Percentiles rank a stretch among this genome's conserved stretches.
Conservation (phyloP, 2,888 invertebrate genomes). For the Mythimna pallens region DNA sequence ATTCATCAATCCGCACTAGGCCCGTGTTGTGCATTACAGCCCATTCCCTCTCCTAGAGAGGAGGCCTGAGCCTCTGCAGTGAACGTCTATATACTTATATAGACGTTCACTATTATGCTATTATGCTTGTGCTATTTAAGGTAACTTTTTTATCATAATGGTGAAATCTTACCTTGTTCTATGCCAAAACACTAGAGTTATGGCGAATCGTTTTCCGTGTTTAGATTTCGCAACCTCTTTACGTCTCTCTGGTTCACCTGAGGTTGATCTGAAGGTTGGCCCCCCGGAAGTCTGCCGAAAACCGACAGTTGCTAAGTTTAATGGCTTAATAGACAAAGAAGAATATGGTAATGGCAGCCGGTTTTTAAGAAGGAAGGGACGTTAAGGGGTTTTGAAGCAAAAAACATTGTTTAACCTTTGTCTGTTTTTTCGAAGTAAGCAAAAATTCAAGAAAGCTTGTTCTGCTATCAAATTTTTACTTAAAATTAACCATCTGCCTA, state of each 20-base stretch:
- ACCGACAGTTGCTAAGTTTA: conserved; percentile 44
- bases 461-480: too few relatives aligned
- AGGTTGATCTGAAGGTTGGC: conserved; percentile 52
- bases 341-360: conserved; percentile 35
- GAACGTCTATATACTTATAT: too few relatives aligned
- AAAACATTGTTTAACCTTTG: not conserved
- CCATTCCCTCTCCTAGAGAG: too few relatives aligned
- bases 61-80: too few relatives aligned
- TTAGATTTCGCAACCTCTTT: conserved; percentile 40
- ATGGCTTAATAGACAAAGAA: conserved; percentile 46
- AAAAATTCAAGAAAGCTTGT: too few relatives aligned
- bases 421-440: not conserved
- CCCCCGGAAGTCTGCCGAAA: conserved; percentile 46
- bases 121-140: too few relatives aligned
- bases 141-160: conserved; percentile 10
- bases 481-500: too few relatives aligned
- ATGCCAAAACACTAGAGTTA: conserved; percentile 20
- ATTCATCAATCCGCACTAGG: too few relatives aligned
- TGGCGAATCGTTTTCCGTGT: conserved; percentile 54
- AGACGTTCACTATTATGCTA: too few relatives aligned
- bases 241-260: conserved; percentile 48
- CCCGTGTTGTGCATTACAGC: too few relatives aligned
- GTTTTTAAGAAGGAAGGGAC: conserved; percentile 29
- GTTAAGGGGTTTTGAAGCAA: too few relatives aligned
- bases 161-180: conserved; percentile 22